These are phyloP conservation scores for Mythimna vitellina DNA, from an alignment of 2,888 invertebrate genomes.

Conservation along the genomic window DNA sequence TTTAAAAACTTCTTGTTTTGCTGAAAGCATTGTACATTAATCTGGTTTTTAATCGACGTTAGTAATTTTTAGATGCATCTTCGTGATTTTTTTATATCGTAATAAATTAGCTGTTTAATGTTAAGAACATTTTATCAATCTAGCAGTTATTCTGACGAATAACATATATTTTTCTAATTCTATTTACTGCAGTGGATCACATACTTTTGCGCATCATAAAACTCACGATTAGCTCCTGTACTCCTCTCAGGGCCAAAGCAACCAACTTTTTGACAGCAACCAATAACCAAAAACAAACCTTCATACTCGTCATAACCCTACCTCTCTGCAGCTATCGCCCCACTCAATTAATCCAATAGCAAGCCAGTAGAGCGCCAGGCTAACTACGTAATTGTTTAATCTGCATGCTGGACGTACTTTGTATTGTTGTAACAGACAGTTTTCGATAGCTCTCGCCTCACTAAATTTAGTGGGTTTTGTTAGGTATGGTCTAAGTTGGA, in stretches of 20 bases:
- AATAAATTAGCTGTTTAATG: too few relatives aligned
- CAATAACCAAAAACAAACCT: slow-evolving; percentile 1
- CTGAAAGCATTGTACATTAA: too few relatives aligned
- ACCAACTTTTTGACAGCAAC: neutral
- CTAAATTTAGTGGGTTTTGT: slow-evolving; percentile 63
- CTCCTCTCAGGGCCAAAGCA: neutral
- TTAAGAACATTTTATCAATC: too few relatives aligned
- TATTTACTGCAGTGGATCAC: too few relatives aligned
- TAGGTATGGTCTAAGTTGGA: slow-evolving; percentile 40
- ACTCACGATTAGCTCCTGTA: too few relatives aligned
- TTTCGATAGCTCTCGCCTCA: slow-evolving; percentile 70
- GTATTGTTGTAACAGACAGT: slow-evolving; percentile 69
- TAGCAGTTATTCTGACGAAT: too few relatives aligned
- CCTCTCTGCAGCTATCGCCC: slow-evolving; percentile 37
- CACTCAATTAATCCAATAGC: slow-evolving; percentile 63
- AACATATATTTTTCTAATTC: too few relatives aligned
- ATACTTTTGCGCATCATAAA: too few relatives aligned
- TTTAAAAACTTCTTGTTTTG: too few relatives aligned
- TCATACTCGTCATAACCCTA: slow-evolving; percentile 7
- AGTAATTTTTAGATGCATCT: too few relatives aligned
- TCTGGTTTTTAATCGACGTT: too few relatives aligned
- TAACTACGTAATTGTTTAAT: slow-evolving; percentile 69
- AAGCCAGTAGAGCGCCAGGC: slow-evolving; percentile 44
- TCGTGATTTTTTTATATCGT: too few relatives aligned
- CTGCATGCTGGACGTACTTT: slow-evolving; percentile 60